Base-by-base conservation (phyloP, 2,888 invertebrate species). In the Dicyrtomina minuta region DNA sequence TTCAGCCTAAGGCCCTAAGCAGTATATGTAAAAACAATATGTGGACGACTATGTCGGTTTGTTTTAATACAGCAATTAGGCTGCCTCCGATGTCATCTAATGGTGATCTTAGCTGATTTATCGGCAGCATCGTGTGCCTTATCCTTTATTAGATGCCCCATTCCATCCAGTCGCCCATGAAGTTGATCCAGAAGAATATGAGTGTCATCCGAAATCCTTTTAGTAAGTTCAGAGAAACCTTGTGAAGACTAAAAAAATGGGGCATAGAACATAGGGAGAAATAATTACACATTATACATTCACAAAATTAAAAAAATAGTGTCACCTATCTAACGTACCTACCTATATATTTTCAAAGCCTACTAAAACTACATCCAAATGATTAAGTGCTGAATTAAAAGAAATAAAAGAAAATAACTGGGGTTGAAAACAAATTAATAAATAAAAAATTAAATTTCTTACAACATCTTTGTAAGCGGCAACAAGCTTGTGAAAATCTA, bases 111-210 rank as follows among this genome's bases (percentile, higher is more conserved):
- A 1, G 65, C 65, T 10, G 55, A 55, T 10, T 22, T 26, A n/a
- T 65, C 65, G 8, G 17, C 39, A 10, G 41, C 24, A 20, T 55
- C 65, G 43, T 55, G 55, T 39, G 53, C 17, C 3, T 26, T 43
- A n/a, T 53, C 53, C 22, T 56, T 66, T 13, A 56, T 58, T 15
- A 43, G 27, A n/a, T 66, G 56, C 2, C 66, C 66, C 1, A 58
- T 13, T 17, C 22, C 56, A 43, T 66, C 66, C 20, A 66, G 26
- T 24, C 66, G 56, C 10, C 66, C 66, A n/a, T 66, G 58, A 27
- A 66, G 66, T 33, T 58, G 56, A 39, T 65, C 65, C 65, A 65
- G 20, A 26, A 65, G 43, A 24, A 65, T 41, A 20, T 65, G 65
- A 5, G 66, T 46, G 26, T 66, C 66, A 46, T 66, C 58, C 15